Base-by-base conservation (phyloP, 1,140 invertebrate genomes). In the Dendroctonus ponderosae region DNA sequence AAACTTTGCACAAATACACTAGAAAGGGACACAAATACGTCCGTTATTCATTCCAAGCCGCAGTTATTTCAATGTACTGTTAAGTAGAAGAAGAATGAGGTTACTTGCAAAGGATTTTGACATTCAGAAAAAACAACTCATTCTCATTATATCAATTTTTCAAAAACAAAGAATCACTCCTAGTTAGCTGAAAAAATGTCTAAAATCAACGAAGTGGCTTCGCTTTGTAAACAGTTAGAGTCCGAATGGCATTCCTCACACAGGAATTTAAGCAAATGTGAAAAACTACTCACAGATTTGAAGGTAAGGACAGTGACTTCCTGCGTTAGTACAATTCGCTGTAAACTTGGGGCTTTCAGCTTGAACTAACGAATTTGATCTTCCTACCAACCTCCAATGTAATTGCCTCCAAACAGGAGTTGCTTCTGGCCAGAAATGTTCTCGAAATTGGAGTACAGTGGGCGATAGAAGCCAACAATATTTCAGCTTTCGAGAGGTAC, bases 381-480 rank as follows among this genome's bases (percentile, higher is more conserved):
- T 97, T 95, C 80, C 80, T 98, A 41, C 95, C 95, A 38, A 95
- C 91, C 64, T 88, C 90, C 70, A 91, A 91, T 74, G 83, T 83
- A 39, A 82, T 84, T 58, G 91, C 91, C 42, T 87, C 89, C 54
- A 89, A 92, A 80, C 89, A 95, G 76, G 94, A 97, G 81, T 80
- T 97, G 40, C 79, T 96, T 40, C 81, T 98, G 67, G 93, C 94
- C 6, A 83, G 94, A 74, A 93, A 97, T 80, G 89, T 96, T 66
- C 81, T 99, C 40, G 96, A 99, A 86, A 95, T 98, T 73, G 96
- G 96, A 67, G 95, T 94, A 39, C 92, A 96, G 81, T 96, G 92
- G 87, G 95, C 94, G 71, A 96, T 98, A 68, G 89, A 89, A 37
- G 87, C 84, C 26, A 90, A 93, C 80, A 92, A 98, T 82, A 94